Evolutionary conservation across 1,140 invertebrate genomes (phyloP).

Genomic region (Plutomurus gul): DNA sequence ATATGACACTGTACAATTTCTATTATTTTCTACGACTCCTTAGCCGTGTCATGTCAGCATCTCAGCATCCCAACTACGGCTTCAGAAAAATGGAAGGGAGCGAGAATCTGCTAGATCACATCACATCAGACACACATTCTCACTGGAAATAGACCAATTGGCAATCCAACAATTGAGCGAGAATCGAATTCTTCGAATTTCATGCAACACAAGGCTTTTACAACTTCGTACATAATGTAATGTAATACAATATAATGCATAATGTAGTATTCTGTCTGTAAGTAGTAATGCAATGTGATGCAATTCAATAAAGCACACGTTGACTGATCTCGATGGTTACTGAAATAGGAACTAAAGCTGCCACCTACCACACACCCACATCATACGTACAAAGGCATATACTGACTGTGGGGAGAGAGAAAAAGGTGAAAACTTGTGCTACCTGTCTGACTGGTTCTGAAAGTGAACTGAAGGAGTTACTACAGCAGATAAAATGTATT

Average conservation of each 20-base stretch:
- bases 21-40: no score
- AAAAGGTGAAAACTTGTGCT: no score
- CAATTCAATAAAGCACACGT: constrained; percentile 23
- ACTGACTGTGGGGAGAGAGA: no score
- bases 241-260: constrained; percentile 43
- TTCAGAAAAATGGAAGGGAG: not conserved
- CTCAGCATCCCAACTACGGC: not conserved
- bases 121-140: not conserved
- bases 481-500: no score
- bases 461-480: no score
- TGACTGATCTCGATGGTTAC: not conserved
- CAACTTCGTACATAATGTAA: not conserved
- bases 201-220: not conserved
- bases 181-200: not conserved
- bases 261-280: constrained; percentile 21
- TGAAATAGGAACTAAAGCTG: not conserved
- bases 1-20: no score
- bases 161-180: not conserved
- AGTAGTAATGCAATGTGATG: constrained; percentile 18
- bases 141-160: not conserved
- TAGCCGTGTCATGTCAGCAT: not conserved
- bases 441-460: no score
- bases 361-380: no score
- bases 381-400: not conserved
- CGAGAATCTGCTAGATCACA: not conserved